These are phyloP conservation scores for Helicorthomorpha holstii DNA, from an alignment of 1,140 invertebrate species.

Conservation along the genomic window DNA sequence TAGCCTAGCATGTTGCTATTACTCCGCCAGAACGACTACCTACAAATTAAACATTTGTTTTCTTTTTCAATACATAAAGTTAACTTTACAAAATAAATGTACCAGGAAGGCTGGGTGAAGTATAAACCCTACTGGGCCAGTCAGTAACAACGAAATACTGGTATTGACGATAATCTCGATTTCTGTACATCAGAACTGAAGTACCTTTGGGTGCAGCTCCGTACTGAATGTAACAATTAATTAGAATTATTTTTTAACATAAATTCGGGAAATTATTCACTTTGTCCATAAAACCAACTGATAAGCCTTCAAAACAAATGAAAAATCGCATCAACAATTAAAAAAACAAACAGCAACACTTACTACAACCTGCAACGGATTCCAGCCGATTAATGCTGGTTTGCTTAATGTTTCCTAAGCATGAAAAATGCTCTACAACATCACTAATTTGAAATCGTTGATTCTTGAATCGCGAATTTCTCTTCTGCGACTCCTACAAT, in stretches of 20 bases:
- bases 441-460: no score
- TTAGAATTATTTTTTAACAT: not conserved
- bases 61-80: not conserved
- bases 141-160: conserved; percentile 90
- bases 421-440: no score
- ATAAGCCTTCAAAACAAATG: conserved; percentile 52
- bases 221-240: conserved; percentile 46
- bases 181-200: conserved; percentile 78
- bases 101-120: conserved; percentile 84
- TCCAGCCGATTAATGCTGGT: no score
- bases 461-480: no score
- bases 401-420: no score
- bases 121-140: conserved; percentile 98
- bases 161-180: conserved; percentile 56
- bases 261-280: conserved; percentile 17
- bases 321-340: not conserved
- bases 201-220: conserved; percentile 96
- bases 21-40: conserved; percentile 29
- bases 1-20: conserved; percentile 93
- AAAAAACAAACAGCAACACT: conserved; percentile 5
- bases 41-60: conserved; percentile 1
- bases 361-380: no score
- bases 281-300: conserved; percentile 79
- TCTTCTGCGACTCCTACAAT: no score
- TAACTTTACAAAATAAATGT: not conserved